These are phyloP conservation scores for Festucalex cinctus DNA, from an alignment of 2,113 vertebrate species.

Conservation along the genomic window DNA sequence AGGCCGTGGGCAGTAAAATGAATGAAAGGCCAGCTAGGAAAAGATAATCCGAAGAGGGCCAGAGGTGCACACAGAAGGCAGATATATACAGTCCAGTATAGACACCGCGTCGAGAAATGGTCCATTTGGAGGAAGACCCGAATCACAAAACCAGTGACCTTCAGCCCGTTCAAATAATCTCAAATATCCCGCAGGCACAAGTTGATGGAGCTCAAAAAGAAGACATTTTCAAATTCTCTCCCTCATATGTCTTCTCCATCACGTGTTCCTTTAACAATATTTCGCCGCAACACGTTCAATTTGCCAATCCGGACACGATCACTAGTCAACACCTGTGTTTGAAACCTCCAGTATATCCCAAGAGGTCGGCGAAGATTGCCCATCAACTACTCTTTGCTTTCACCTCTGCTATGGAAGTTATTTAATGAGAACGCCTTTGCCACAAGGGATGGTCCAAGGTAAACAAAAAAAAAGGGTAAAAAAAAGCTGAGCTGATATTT, in stretches of 20 bases:
- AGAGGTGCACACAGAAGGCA: background rate
- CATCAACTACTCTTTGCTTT: constrained; percentile 29
- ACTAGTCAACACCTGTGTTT: constrained; percentile 20
- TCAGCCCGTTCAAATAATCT: constrained; percentile 25
- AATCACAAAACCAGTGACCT: constrained; percentile 34
- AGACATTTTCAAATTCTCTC: background rate
- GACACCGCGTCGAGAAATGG: constrained; percentile 2
- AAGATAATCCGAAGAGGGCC: constrained; percentile 19
- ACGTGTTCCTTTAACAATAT: background rate
- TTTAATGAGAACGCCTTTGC: constrained; percentile 66
- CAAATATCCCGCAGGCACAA: constrained; percentile 1
- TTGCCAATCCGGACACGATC: constrained; percentile 16
- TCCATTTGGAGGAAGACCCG: constrained; percentile 18
- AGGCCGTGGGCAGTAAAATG: background rate
- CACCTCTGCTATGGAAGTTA: constrained; percentile 50
- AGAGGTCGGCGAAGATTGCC: constrained; percentile 21
- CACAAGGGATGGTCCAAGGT: constrained; percentile 54
- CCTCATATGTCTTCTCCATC: background rate
- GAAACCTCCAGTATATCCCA: constrained; percentile 14
- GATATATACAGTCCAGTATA: background rate
- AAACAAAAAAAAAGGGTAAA: background rate
- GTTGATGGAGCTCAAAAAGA: constrained; percentile 16
- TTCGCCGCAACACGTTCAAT: constrained; percentile 1
- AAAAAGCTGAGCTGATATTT: constrained; percentile 72
- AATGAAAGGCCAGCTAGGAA: constrained; percentile 8